These are phyloP conservation scores for Enteromius anoplus DNA, from an alignment of 2,797 vertebrate species.

Conservation along the genomic window DNA sequence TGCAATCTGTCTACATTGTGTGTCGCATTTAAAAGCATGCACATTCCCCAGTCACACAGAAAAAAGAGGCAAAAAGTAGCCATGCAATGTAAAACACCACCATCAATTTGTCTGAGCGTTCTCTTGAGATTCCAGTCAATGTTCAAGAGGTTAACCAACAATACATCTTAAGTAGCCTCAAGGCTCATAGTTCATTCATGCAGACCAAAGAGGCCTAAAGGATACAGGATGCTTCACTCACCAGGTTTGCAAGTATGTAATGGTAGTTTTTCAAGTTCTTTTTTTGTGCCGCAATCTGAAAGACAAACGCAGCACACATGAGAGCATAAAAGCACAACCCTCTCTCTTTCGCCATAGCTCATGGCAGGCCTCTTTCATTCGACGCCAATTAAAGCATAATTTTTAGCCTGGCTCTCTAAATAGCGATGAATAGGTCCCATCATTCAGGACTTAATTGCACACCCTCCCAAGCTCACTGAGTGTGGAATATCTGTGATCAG, in stretches of 20 bases:
- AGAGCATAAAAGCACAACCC: neutral
- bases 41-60: conserved; percentile 16
- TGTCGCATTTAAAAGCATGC: conserved; percentile 52
- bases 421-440: conserved; percentile 68
- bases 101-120: conserved; percentile 33
- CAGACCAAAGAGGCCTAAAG: neutral
- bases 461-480: conserved; percentile 55
- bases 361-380: conserved; percentile 43
- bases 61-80: conserved; percentile 15
- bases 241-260: conserved; percentile 93
- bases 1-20: conserved; percentile 59
- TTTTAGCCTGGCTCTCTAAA: conserved; percentile 55
- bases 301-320: conserved; percentile 43
- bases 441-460: conserved; percentile 71
- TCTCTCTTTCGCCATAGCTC: conserved; percentile 7
- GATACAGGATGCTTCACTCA: conserved; percentile 71
- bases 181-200: conserved; percentile 13
- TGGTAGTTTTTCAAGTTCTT: conserved; percentile 95
- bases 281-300: conserved; percentile 89
- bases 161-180: conserved; percentile 17
- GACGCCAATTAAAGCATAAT: conserved; percentile 34
- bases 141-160: conserved; percentile 26
- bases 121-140: conserved; percentile 7
- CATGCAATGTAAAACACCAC: conserved; percentile 29
- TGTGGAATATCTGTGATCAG: conserved; percentile 57